Base-by-base conservation (phyloP, 2,888 invertebrate species). In the Toxonevra muliebris region DNA sequence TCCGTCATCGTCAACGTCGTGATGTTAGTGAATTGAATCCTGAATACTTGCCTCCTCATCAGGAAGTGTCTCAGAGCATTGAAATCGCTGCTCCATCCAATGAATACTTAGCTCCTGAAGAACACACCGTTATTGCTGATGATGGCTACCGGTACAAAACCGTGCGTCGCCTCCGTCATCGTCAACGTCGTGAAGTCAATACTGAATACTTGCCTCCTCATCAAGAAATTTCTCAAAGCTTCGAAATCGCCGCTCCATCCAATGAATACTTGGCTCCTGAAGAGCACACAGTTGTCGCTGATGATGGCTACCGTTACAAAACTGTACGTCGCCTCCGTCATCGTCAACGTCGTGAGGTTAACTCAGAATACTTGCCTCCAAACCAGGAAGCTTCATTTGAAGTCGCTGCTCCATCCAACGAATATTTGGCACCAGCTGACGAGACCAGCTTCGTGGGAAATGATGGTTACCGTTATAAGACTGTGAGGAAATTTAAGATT, bases 191-290 rank as follows among this genome's bases (percentile, higher is more conserved):
- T 48, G 48, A 48, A 48, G 2, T 48, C 4, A 17, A 17, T 43
- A 67, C 57, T 57, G 80, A 79, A 12, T 79, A 79, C 57, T 50
- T 79, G 73, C 79, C 79, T 53, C 79, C 79, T 0, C 66, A 65
- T 10, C 70, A 57, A 40, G 75, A 68, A 61, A 41, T 52, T 54
- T 15, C 57, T 48, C 30, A 30, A 30, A 30, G 30, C 1, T 43
- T 61, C 13, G 69, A 70, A 57, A 59, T 67, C 55, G 48, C 70
- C 40, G 69, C 68, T 50, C 68, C 68, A 9, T 58, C 64, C 11
- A 63, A 57, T 12, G 63, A 69, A 50, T 69, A 69, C 42, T 66
- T 69, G 43, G 54, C 66, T 52, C 69, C 69, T 5, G 57, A 17
- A 5, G 15, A 15, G 13, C 55, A 53, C 19, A 66, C 68, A 8